Evolutionary conservation across 2,888 invertebrate genomes (phyloP).

Genomic region (Euphydryas editha): DNA sequence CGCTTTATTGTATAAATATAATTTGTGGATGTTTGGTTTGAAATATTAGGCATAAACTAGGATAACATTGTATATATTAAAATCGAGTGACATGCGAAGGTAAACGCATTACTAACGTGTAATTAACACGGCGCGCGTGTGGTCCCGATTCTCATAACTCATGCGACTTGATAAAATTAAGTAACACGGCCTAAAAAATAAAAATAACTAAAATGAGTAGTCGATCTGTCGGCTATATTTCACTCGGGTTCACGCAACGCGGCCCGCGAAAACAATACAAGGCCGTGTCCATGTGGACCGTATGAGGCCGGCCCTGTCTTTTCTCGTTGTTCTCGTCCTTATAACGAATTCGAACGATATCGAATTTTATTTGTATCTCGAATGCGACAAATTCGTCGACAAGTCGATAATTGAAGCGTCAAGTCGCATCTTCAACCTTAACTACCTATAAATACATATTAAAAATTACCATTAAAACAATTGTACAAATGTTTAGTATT

Average conservation of each 20-base stretch:
- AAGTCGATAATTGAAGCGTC: conserved; percentile 15
- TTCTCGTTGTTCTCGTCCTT: conserved; percentile 22
- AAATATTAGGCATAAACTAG: neutral
- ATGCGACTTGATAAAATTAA: conserved; percentile 83
- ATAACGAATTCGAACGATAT: conserved; percentile 20
- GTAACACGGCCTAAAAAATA: conserved; percentile 78
- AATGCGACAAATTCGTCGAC: conserved; percentile 17
- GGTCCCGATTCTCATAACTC: conserved; percentile 80
- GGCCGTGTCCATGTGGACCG: conserved; percentile 57
- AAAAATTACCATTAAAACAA: conserved; percentile 1
- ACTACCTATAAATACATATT: neutral
- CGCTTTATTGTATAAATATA: no score
- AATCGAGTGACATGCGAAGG: conserved; percentile 19
- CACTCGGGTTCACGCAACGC: conserved; percentile 80
- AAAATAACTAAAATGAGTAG: conserved; percentile 79
- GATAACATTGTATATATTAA: conserved; percentile 3
- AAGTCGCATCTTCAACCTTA: neutral
- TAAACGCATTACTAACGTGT: conserved; percentile 62
- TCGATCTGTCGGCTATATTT: conserved; percentile 78
- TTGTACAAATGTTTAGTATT: neutral
- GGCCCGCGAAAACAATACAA: conserved; percentile 82
- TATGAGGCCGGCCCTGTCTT: conserved; percentile 28
- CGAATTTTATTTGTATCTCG: conserved; percentile 26
- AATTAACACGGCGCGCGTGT: conserved; percentile 79
- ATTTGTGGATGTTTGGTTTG: no score